Evolutionary conservation across 2,888 invertebrate species (phyloP), one percentile per base, ranked within the genome.

Genomic region (Sphaerophoria taeniata): DNA sequence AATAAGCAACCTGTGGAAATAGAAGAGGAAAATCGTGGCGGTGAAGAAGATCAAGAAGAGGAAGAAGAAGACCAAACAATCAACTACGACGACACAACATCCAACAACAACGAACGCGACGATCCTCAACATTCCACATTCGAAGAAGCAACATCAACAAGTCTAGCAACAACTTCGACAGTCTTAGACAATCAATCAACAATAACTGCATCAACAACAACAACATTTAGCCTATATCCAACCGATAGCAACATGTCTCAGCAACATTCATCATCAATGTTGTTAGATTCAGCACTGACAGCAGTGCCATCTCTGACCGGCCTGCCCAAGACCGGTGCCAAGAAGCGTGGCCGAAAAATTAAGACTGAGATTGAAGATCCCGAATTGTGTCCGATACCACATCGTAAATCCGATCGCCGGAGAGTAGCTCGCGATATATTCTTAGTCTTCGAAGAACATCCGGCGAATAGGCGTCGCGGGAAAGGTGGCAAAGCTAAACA

Each of bases 351-450:
- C 14, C 69, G 65, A 74, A 86, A 86, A 86, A 86, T 86, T 55
- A 86, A 86, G 86, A 86, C 86, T 86, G 86, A 86, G 76, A 82
- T 86, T 74, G 86, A 86, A 82, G 86, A 86, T 77, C 77, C 82
- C 67, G 85, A 85, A 63, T 47, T 85, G 76, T 81, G 85, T 77
- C 85, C 81, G 67, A 81, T 85, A 65, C 79, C 87, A 58, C 89
- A 92, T 87, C 89, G 92, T 67, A 92, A 92, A 82, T 92, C 92
- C 14, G 91, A 90, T 82, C 89, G 92, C 3, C 90, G 92, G 87
- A 91, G 91, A 89, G 90, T 92, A 45, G 91, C 91, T 2, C 90
- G 92, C 7, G 92, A 92, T 75, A 92, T 92, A 53, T 92, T 91
- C 77, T 88, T 92, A 87, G 90, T 92, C 4, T 91, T 92, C 80